Evolutionary conservation across 2,113 vertebrate genomes (phyloP).

Genomic region (Ceyx melanurus): DNA sequence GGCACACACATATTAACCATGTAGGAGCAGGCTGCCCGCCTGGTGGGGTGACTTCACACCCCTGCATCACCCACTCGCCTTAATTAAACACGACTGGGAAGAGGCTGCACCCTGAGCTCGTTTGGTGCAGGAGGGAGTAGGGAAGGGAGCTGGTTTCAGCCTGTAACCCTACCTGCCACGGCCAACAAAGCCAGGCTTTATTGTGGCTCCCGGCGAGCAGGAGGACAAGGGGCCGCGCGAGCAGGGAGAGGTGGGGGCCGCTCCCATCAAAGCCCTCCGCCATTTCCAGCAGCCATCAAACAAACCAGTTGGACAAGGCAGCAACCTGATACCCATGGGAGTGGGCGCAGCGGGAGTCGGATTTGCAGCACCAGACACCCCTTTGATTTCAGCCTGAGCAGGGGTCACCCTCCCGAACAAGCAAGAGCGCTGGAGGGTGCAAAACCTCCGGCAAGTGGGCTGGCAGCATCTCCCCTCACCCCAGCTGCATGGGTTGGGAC

Average conservation of each 20-base stretch:
- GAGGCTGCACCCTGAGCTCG: slow-evolving; percentile 33
- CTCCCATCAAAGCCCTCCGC: slow-evolving; percentile 66
- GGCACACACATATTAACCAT: neutral
- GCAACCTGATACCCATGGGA: slow-evolving; percentile 73
- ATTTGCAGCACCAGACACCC: slow-evolving; percentile 9
- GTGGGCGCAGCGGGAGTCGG: slow-evolving; percentile 1
- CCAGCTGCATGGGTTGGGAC: neutral
- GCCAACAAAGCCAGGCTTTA: slow-evolving; percentile 53
- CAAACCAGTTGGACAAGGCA: slow-evolving; percentile 70
- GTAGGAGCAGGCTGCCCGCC: neutral
- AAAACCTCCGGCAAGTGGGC: neutral
- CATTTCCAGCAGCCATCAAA: slow-evolving; percentile 58
- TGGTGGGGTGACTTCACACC: slow-evolving; percentile 58
- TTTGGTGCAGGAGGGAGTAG: neutral
- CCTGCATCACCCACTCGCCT: slow-evolving; percentile 51
- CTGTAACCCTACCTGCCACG: slow-evolving; percentile 48
- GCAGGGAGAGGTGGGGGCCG: neutral
- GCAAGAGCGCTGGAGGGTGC: neutral
- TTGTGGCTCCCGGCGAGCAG: neutral
- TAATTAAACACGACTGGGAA: slow-evolving; percentile 54
- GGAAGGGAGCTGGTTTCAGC: neutral
- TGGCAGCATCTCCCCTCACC: neutral
- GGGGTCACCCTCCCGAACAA: slow-evolving; percentile 12
- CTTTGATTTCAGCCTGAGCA: slow-evolving; percentile 31
- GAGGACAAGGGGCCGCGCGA: neutral